These are phyloP conservation scores for Sturnira hondurensis DNA, from an alignment of 2,113 vertebrate species.

Conservation along the genomic window DNA sequence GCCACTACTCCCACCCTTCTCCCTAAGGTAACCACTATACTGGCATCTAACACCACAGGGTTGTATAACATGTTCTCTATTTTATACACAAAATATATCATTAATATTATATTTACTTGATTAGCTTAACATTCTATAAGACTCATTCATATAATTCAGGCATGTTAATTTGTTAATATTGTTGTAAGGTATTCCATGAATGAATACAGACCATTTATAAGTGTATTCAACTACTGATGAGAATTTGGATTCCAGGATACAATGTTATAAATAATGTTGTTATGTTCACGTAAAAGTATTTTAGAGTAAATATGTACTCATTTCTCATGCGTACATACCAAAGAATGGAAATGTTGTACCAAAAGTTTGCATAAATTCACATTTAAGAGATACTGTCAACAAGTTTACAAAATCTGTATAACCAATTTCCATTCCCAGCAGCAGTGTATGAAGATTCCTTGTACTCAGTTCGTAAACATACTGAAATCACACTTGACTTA, in stretches of 20 bases:
- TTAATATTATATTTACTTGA: neutral
- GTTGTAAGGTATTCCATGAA: neutral
- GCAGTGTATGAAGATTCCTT: neutral
- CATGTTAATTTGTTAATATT: neutral
- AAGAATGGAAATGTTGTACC: neutral
- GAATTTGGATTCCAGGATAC: neutral
- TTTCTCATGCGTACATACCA: neutral
- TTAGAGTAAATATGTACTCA: neutral
- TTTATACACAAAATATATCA: neutral
- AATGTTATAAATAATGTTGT: neutral
- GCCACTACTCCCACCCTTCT: neutral
- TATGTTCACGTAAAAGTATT: neutral
- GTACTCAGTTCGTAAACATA: too few species aligned
- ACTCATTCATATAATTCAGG: neutral
- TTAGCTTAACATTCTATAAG: neutral
- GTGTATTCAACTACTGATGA: neutral
- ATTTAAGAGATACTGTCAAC: neutral
- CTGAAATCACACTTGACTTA: too few species aligned
- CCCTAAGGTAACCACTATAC: neutral
- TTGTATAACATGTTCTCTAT: neutral
- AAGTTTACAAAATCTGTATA: neutral
- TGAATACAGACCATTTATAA: neutral
- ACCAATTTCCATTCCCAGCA: neutral
- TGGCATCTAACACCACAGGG: neutral
- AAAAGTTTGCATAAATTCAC: neutral